phyloP scores from a whole-genome alignment of 2,797 vertebrate species.

The Coilia nasus region DNA sequence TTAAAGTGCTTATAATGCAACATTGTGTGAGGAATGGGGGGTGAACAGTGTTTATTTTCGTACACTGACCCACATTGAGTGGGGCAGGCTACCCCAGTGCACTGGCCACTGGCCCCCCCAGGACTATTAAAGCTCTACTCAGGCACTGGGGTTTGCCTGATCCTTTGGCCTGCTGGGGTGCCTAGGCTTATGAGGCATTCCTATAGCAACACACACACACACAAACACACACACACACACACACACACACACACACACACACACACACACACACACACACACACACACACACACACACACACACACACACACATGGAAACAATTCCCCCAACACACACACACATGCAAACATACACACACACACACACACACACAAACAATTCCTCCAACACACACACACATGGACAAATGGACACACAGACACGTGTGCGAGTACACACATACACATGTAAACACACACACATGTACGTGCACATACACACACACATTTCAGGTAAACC shows the following conservation, averaged over 20 bases:
- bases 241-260: no score
- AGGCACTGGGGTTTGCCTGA: background rate
- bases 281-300: background rate
- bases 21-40: slow-evolving; percentile 27
- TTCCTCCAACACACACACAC: background rate
- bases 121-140: background rate
- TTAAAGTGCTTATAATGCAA: slow-evolving; percentile 23
- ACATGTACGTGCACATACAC: background rate
- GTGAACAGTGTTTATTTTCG: slow-evolving; percentile 38
- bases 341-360: background rate
- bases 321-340: background rate
- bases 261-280: background rate
- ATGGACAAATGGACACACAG: background rate
- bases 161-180: background rate
- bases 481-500: background rate
- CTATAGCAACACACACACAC: background rate
- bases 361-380: slow-evolving; percentile 14
- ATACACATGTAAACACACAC: background rate
- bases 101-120: background rate
- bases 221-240: background rate
- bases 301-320: no score
- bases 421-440: background rate
- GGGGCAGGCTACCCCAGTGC: background rate
- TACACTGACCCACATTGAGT: slow-evolving; percentile 31
- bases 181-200: background rate